Conservation (phyloP, 2,888 invertebrate genomes). For the Drosophila paracracens region DNA sequence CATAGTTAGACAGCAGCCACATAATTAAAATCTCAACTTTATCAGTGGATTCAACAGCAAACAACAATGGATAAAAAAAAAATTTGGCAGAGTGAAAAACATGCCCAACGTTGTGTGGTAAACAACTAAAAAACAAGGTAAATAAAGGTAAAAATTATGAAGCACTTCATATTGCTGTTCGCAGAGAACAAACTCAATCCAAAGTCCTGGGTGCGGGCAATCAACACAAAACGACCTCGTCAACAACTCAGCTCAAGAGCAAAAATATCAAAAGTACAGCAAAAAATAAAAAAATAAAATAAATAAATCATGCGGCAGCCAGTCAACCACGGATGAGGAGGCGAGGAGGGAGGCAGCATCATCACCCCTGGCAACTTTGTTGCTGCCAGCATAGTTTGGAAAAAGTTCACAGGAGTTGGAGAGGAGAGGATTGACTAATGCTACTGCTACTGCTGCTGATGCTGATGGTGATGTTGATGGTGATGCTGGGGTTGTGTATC, state of each 20-base stretch:
- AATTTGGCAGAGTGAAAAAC: constrained; percentile 46
- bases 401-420: constrained; percentile 48
- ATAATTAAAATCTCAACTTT: constrained; percentile 75
- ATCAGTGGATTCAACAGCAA: constrained; percentile 53
- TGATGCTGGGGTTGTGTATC: constrained; percentile 38
- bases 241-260: constrained; percentile 74
- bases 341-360: constrained; percentile 56
- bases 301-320: constrained; percentile 38
- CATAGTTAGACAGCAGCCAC: constrained; percentile 48
- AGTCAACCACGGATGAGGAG: constrained; percentile 28
- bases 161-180: constrained; percentile 72
- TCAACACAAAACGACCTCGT: constrained; percentile 80
- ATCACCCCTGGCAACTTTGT: constrained; percentile 79
- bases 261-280: constrained; percentile 66
- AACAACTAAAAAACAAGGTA: constrained; percentile 69
- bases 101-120: constrained; percentile 50
- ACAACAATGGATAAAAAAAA: constrained; percentile 21
- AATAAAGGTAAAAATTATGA: constrained; percentile 78
- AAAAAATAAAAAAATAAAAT: constrained; percentile 24
- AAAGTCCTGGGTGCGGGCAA: constrained; percentile 64
- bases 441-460: constrained; percentile 15
- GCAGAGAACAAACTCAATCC: constrained; percentile 64
- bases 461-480: neutral
- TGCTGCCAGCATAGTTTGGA: constrained; percentile 73
- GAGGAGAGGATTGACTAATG: constrained; percentile 28